A percentile compares a stretch with the other conserved stretches of the same genome.
Conservation (phyloP, 2,888 invertebrate species). For the Silvanus unidentatus region DNA sequence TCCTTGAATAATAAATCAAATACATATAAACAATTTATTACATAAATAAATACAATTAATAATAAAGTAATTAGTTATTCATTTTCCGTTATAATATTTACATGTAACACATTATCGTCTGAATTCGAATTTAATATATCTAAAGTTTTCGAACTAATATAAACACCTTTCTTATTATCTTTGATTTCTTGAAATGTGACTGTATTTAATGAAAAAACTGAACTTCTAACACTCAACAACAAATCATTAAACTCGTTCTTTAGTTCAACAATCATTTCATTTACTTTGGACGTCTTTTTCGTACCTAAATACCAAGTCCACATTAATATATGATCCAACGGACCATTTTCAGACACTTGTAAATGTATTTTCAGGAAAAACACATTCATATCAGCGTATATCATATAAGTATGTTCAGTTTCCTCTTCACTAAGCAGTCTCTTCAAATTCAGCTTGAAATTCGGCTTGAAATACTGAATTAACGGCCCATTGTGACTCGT, state of each 20-base stretch:
- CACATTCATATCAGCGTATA: slow-evolving; percentile 27
- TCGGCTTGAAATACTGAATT: slow-evolving; percentile 39
- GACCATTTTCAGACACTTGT: not conserved
- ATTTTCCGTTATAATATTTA: no score
- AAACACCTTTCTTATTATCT: slow-evolving; percentile 32
- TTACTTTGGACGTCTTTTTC: slow-evolving; percentile 28
- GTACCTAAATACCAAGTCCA: slow-evolving; percentile 38
- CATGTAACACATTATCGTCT: not conserved
- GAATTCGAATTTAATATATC: slow-evolving; percentile 13
- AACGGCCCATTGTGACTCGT: slow-evolving; percentile 37
- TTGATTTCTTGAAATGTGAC: slow-evolving; percentile 31
- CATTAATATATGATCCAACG: slow-evolving; percentile 20
- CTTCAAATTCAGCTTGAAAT: slow-evolving; percentile 29
- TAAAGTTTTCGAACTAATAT: slow-evolving; percentile 27
- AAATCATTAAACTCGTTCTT: slow-evolving; percentile 22
- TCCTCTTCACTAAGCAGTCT: slow-evolving; percentile 27
- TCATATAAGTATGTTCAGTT: slow-evolving; percentile 34
- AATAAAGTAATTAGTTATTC: no score
- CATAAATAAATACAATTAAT: no score
- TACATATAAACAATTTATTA: no score
- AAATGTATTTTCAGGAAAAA: slow-evolving; percentile 35
- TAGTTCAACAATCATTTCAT: slow-evolving; percentile 33
- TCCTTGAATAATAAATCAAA: no score
- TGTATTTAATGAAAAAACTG: slow-evolving; percentile 32
- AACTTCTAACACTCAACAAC: slow-evolving; percentile 32